A percentile compares a stretch with the other conserved stretches of the same genome.
Conservation (phyloP, 1,140 invertebrate species). For the Bombus polaris region DNA sequence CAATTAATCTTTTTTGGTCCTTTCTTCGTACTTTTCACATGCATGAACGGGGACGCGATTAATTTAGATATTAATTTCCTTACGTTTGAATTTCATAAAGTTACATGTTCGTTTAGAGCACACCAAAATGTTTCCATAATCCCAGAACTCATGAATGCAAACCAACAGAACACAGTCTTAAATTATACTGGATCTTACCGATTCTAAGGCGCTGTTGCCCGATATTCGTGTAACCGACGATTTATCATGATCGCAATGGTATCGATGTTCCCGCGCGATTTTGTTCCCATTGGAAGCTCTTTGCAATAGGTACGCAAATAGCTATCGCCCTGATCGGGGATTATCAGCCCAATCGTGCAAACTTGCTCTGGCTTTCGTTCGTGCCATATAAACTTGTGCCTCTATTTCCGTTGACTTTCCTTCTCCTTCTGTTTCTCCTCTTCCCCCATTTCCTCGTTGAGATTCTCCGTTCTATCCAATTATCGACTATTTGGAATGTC, state of each 20-base stretch:
- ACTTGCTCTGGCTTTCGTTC: conserved; percentile 22
- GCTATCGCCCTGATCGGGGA: conserved; percentile 15
- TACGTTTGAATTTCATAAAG: too few species aligned
- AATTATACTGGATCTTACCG: not conserved
- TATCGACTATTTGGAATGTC: conserved; percentile 34
- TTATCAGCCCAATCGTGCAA: conserved; percentile 34
- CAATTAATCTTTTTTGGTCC: too few species aligned
- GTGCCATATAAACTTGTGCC: conserved; percentile 16
- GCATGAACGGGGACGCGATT: too few species aligned
- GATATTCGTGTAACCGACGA: not conserved
- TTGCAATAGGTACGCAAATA: conserved; percentile 29
- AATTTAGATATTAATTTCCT: too few species aligned
- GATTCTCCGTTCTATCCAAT: conserved; percentile 38
- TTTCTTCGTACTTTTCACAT: too few species aligned
- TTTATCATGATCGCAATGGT: not conserved
- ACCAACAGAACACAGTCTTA: not conserved
- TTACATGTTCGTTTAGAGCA: too few species aligned
- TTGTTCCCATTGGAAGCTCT: not conserved
- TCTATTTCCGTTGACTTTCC: not conserved
- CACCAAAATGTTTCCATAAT: too few species aligned
- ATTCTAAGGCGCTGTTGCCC: not conserved
- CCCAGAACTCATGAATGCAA: too few species aligned
- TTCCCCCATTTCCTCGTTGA: not conserved
- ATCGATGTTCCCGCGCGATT: not conserved
- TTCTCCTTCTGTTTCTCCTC: not conserved